Base-by-base conservation (phyloP, 2,888 invertebrate genomes). In the Metopia argyrocephala region DNA sequence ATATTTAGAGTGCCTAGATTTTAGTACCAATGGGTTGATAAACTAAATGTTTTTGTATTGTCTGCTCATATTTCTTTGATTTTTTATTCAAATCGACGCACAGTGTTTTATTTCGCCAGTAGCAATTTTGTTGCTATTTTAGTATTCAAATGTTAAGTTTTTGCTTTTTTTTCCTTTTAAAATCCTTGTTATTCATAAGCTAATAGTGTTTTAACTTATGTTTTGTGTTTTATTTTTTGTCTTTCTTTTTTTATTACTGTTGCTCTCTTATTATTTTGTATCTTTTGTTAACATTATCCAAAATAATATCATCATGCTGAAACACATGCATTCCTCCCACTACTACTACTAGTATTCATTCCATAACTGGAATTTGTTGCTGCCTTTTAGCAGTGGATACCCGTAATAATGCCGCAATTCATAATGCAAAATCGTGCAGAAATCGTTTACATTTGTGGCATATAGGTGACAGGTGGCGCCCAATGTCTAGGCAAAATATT, bases 391-490 rank as follows among this genome's bases (percentile, higher is more conserved):
- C 9, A 38, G 15, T 12, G 2, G 15, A 15, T 3, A 12, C 65
- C 45, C n/a, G 31, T 61, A 54, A 54, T 54, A 50, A 76, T 20
- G 54, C 31, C 12, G 18, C 65, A 50, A 71, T 57, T 80, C 68
- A 76, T 69, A 80, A 80, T 69, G 68, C 12, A 76, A 80, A 73
- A 68, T 80, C 80, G 80, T 80, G 80, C 80, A 69, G 65, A 45
- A 73, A 65, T 48, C 6, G 6, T 66, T 69, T 52, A 45, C 28
- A 31, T 21, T 64, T 69, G 57, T 69, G 64, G 57, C 73, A 80
- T 65, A 74, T 73, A 69, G 80, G 48, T 80, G 80, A 80, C 80
- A 80, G 80, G 80, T 80, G 80, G 80, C 76, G 76, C 76, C 80
- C 59, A 68, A 74, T 57, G 73, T 80, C 76, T 80, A 71, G 48